Percentiles rank a stretch among this genome's conserved stretches.
Conservation (phyloP, 2,113 vertebrate genomes). For the Tauraco erythrolophus region DNA sequence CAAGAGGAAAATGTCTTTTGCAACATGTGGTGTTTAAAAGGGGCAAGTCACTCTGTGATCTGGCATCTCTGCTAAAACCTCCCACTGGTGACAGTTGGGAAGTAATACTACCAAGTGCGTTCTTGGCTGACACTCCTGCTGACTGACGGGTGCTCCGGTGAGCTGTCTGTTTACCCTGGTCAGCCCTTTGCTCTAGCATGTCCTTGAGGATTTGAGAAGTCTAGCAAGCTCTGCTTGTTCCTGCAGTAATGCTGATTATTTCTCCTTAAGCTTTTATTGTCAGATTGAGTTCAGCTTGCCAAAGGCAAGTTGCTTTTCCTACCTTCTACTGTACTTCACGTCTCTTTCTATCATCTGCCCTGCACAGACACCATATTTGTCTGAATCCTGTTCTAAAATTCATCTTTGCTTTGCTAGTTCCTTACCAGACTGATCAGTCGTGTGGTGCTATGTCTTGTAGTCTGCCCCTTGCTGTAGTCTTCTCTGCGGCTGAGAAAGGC, state of each 20-base stretch:
- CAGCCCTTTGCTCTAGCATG: neutral
- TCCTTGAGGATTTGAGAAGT: neutral
- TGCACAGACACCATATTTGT: accelerated
- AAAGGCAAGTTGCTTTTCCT: neutral
- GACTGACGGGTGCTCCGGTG: accelerated
- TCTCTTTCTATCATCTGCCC: neutral
- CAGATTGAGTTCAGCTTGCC: neutral
- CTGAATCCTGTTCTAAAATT: neutral
- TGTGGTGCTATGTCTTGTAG: neutral
- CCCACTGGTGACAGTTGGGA: accelerated
- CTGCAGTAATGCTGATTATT: neutral
- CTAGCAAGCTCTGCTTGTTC: neutral
- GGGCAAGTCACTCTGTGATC: neutral
- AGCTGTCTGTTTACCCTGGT: neutral
- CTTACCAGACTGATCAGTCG: neutral
- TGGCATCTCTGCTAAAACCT: neutral
- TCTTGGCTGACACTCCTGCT: neutral
- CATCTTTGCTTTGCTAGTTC: neutral
- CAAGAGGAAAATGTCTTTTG: neutral
- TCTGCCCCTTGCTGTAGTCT: neutral
- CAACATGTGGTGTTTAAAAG: neutral
- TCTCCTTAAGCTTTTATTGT: neutral
- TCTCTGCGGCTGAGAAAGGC: neutral
- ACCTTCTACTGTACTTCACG: neutral
- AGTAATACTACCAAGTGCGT: accelerated